A percentile compares a stretch with the other conserved stretches of the same genome.
Evolutionary conservation across 2,888 invertebrate species (phyloP).

Genomic region (Drosophila kuntzei): DNA sequence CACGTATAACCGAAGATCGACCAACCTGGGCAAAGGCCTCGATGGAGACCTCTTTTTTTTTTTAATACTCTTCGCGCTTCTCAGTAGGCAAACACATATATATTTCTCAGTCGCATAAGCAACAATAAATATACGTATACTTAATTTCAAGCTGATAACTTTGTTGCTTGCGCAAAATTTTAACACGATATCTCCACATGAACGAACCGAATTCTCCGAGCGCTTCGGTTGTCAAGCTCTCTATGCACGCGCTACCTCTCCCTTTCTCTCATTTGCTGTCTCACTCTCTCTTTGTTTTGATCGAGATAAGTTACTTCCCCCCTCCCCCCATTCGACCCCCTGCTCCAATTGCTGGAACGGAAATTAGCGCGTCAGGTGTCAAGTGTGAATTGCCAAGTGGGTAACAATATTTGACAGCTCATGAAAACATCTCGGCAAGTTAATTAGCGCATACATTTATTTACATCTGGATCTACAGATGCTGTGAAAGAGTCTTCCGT

Average conservation of each 20-base stretch:
- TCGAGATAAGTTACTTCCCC: slow-evolving; percentile 44
- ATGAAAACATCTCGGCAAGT: slow-evolving; percentile 69
- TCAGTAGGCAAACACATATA: not conserved
- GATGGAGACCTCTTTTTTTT: slow-evolving; percentile 8
- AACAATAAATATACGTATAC: slow-evolving; percentile 62
- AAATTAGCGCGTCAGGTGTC: slow-evolving; percentile 76
- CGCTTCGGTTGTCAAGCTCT: slow-evolving; percentile 28
- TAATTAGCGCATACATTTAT: slow-evolving; percentile 69
- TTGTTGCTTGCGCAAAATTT: slow-evolving; percentile 69
- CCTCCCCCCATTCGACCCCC: not conserved
- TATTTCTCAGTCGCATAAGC: slow-evolving; percentile 32
- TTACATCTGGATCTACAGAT: slow-evolving; percentile 46
- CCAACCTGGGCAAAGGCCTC: slow-evolving; percentile 33
- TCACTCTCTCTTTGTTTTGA: slow-evolving; percentile 33
- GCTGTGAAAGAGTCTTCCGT: not conserved
- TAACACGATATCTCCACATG: slow-evolving; percentile 71
- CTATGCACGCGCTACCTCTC: slow-evolving; percentile 9
- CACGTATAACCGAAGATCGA: slow-evolving; percentile 28
- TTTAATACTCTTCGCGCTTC: slow-evolving; percentile 1
- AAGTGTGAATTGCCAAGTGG: slow-evolving; percentile 78
- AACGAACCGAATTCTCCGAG: slow-evolving; percentile 5
- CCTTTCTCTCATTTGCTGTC: not conserved
- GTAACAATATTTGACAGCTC: slow-evolving; percentile 70
- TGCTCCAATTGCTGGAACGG: slow-evolving; percentile 44
- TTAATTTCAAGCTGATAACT: slow-evolving; percentile 72